These are phyloP conservation scores for Poeciliopsis retropinna DNA, from an alignment of 2,113 vertebrate species.

Conservation along the genomic window DNA sequence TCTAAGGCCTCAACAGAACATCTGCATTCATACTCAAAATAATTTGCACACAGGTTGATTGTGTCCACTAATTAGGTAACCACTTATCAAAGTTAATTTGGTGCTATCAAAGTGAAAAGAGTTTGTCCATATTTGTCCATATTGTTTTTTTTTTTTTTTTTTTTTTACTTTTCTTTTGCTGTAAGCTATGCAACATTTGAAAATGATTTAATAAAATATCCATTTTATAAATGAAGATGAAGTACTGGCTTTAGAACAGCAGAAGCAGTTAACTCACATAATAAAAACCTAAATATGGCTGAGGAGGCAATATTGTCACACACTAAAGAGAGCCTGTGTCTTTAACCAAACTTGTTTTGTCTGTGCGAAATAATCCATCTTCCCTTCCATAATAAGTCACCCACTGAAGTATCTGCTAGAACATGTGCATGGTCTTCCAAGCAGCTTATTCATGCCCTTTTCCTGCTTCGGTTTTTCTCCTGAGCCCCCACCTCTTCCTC, in stretches of 20 bases:
- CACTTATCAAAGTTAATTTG: not conserved
- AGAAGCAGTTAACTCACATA: not conserved
- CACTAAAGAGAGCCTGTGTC: constrained; percentile 30
- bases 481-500: constrained; percentile 66
- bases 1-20: not conserved
- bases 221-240: too few relatives aligned
- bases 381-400: constrained; percentile 35
- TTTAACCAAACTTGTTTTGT: constrained; percentile 55
- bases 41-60: not conserved
- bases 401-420: constrained; percentile 54
- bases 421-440: constrained; percentile 49
- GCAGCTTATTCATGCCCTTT: constrained; percentile 59
- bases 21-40: not conserved
- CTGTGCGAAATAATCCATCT: constrained; percentile 50
- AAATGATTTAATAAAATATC: too few relatives aligned
- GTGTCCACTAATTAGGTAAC: not conserved
- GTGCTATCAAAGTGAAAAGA: not conserved
- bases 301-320: constrained; percentile 40
- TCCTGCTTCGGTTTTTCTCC: constrained; percentile 62
- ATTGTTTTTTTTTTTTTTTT: too few relatives aligned
- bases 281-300: constrained; percentile 66
- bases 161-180: too few relatives aligned
- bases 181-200: too few relatives aligned
- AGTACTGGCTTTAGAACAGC: too few relatives aligned
- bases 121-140: not conserved